phyloP scores from a whole-genome alignment of 2,797 vertebrate species.

The Microctenopoma lineatum region DNA sequence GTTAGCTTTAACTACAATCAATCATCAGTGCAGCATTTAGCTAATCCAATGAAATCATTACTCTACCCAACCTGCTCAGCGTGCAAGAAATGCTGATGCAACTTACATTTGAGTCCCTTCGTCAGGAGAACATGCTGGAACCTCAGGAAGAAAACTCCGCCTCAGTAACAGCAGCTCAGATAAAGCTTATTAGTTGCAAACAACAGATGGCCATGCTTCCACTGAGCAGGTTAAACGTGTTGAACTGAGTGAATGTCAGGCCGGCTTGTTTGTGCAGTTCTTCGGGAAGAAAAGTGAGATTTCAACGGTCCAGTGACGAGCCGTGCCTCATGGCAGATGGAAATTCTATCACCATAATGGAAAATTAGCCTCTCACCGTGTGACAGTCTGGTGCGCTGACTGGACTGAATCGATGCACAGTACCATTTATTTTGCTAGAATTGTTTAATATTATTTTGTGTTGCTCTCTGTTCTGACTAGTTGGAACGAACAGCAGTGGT shows the following conservation, averaged over 20 bases:
- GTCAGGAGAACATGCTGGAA: background rate
- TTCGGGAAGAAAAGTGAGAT: slow-evolving; percentile 56
- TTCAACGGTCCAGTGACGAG: slow-evolving; percentile 40
- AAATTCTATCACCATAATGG: slow-evolving; percentile 54
- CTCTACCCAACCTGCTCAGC: too few relatives aligned
- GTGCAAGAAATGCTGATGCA: too few relatives aligned
- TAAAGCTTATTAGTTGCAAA: slow-evolving; percentile 17
- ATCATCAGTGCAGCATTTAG: too few relatives aligned
- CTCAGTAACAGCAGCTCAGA: slow-evolving; percentile 25
- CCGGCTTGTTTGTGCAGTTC: slow-evolving; percentile 37
- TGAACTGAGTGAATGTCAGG: slow-evolving; percentile 33
- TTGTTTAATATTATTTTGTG: slow-evolving; percentile 40
- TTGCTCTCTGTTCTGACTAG: slow-evolving; percentile 28
- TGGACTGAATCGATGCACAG: slow-evolving; percentile 7
- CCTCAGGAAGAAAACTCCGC: slow-evolving; percentile 37
- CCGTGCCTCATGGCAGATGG: slow-evolving; percentile 56
- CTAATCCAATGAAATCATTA: too few relatives aligned
- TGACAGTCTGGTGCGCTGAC: slow-evolving; percentile 47
- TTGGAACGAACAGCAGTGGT: slow-evolving; percentile 36
- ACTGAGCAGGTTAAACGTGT: slow-evolving; percentile 35
- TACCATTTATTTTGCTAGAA: slow-evolving; percentile 48
- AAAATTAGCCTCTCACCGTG: slow-evolving; percentile 63
- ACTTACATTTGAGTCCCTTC: background rate
- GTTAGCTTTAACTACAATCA: background rate
- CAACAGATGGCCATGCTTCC: slow-evolving; percentile 22